These are phyloP conservation scores for Sminthurides aquaticus DNA, from an alignment of 2,888 invertebrate genomes.

Conservation along the genomic window DNA sequence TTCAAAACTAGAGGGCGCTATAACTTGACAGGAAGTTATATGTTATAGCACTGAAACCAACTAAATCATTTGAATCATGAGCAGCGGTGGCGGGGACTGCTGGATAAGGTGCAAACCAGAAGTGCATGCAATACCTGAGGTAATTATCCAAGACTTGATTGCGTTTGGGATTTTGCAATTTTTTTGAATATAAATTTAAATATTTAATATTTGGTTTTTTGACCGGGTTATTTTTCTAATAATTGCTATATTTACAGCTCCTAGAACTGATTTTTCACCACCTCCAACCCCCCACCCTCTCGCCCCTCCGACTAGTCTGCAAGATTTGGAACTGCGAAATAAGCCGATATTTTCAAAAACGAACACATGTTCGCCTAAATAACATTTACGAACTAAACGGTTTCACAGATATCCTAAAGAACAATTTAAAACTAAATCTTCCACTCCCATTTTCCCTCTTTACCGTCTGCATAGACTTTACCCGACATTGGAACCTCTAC, in stretches of 20 bases:
- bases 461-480: neutral
- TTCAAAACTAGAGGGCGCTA: too few species aligned
- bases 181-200: neutral
- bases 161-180: too few species aligned
- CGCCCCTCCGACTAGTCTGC: neutral
- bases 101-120: conserved; percentile 1
- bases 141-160: neutral
- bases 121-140: conserved; percentile 12
- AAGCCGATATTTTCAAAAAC: neutral
- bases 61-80: too few species aligned
- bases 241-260: conserved; percentile 10
- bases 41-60: too few species aligned
- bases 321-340: conserved; percentile 9
- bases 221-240: too few species aligned
- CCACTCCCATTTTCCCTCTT: conserved; percentile 1
- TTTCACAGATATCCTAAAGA: neutral
- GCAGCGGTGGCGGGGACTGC: neutral
- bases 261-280: conserved; percentile 7
- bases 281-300: neutral
- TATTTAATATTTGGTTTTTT: too few species aligned
- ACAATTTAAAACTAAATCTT: neutral
- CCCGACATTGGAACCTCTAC: neutral
- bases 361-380: neutral
- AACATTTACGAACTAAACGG: neutral
- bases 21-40: too few species aligned